Evolutionary conservation across 2,888 invertebrate species (phyloP).

Genomic region (Cephus spinipes): DNA sequence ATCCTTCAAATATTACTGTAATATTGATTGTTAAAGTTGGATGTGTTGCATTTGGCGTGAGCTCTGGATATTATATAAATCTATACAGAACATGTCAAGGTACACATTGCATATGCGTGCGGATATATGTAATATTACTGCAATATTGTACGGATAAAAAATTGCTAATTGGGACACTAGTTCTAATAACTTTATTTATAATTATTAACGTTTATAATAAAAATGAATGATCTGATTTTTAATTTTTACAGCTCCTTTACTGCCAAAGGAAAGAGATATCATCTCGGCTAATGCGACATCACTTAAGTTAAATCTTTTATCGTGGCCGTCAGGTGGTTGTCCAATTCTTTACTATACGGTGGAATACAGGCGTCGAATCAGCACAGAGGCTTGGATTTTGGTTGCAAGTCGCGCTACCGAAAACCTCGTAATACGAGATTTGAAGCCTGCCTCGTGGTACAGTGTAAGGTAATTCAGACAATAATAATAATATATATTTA

Average conservation of each 20-base stretch:
- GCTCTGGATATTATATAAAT: too few relatives aligned
- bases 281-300: conserved; percentile 83
- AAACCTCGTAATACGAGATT: conserved; percentile 72
- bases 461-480: conserved; percentile 67
- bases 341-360: conserved; percentile 84
- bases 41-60: too few relatives aligned
- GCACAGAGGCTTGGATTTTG: conserved; percentile 65
- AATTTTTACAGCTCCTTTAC: conserved; percentile 71
- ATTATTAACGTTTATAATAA: too few relatives aligned
- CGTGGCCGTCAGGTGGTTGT: conserved; percentile 91
- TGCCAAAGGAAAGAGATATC: conserved; percentile 81
- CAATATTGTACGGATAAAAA: too few relatives aligned
- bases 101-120: too few relatives aligned
- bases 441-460: conserved; percentile 79
- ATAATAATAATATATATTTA: too few relatives aligned
- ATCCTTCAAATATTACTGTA: too few relatives aligned
- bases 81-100: too few relatives aligned
- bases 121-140: too few relatives aligned
- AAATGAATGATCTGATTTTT: background rate
- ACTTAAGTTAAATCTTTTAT: conserved; percentile 80
- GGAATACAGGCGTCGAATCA: conserved; percentile 66
- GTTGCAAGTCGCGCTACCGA: conserved; percentile 70
- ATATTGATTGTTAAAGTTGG: too few relatives aligned
- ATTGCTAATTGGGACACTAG: too few relatives aligned
- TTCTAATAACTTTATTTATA: too few relatives aligned